These are phyloP conservation scores for Drosophila asahinai DNA, from an alignment of 1,140 invertebrate species.

Conservation along the genomic window DNA sequence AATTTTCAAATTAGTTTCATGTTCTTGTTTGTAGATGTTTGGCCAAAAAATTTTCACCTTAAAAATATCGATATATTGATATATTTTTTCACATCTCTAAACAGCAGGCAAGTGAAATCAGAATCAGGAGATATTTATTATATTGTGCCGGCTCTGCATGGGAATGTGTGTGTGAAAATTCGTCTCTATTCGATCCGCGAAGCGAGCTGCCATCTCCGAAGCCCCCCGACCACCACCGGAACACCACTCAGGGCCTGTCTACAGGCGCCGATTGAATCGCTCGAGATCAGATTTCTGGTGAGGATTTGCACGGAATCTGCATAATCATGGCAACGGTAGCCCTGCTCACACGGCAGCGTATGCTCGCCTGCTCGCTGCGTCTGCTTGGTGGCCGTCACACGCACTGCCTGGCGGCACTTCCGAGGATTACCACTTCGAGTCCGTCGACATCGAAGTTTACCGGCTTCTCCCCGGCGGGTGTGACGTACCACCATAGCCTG, in stretches of 20 bases:
- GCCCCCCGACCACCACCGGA: not conserved
- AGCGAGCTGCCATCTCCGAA: not conserved
- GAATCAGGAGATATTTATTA: conserved; percentile 39
- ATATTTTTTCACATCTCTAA: not conserved
- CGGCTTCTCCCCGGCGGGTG: not conserved
- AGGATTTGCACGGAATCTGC: not conserved
- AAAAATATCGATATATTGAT: not conserved
- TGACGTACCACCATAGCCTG: not conserved
- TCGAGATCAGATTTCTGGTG: conserved; percentile 5
- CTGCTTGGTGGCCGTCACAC: conserved; percentile 1
- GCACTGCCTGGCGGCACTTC: conserved; percentile 9
- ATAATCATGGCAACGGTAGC: conserved; percentile 32
- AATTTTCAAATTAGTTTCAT: too few relatives aligned
- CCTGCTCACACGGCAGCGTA: conserved; percentile 23
- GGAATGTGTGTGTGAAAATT: conserved; percentile 17
- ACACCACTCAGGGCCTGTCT: not conserved
- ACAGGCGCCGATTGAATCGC: not conserved
- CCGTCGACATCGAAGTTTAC: not conserved
- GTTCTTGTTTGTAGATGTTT: too few relatives aligned
- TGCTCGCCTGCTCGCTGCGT: conserved; percentile 22
- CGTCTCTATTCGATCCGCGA: not conserved
- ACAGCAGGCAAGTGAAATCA: conserved; percentile 37
- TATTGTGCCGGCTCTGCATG: conserved; percentile 23
- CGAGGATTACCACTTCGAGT: not conserved
- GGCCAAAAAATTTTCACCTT: too few relatives aligned